These are phyloP conservation scores for Ageneiosus marmoratus DNA, from an alignment of 2,113 vertebrate genomes.

Conservation along the genomic window DNA sequence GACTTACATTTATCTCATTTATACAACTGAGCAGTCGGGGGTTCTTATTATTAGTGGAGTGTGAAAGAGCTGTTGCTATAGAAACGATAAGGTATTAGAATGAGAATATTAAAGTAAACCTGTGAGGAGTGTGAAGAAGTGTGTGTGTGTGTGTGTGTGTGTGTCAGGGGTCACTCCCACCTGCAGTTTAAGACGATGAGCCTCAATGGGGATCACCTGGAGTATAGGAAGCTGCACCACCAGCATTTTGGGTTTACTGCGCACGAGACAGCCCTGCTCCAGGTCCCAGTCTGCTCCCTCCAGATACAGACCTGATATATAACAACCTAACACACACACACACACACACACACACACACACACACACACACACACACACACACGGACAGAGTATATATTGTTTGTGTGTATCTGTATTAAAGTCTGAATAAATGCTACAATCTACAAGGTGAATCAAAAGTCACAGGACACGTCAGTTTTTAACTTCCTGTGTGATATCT, in stretches of 20 bases:
- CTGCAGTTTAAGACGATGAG: slow-evolving; percentile 81
- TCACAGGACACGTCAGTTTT: no score
- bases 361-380: not conserved
- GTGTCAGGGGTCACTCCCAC: slow-evolving; percentile 67
- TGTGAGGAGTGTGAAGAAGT: no score
- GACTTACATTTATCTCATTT: no score
- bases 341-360: slow-evolving; percentile 12
- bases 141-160: slow-evolving; percentile 8
- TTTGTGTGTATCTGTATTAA: not conserved
- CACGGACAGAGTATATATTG: slow-evolving; percentile 85
- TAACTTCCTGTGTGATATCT: no score
- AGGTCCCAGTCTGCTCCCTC: slow-evolving; percentile 92
- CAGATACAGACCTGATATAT: slow-evolving; percentile 76
- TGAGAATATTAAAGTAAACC: not conserved
- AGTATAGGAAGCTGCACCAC: slow-evolving; percentile 85
- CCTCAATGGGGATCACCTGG: slow-evolving; percentile 85
- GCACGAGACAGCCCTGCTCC: slow-evolving; percentile 77
- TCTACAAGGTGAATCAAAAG: no score
- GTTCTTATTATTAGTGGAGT: not conserved
- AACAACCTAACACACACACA: slow-evolving; percentile 53
- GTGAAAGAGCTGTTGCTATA: not conserved
- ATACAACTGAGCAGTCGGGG: no score
- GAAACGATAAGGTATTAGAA: not conserved
- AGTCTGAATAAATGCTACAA: no score
- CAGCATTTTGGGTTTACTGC: slow-evolving; percentile 84